Evolutionary conservation across 2,888 invertebrate species (phyloP), one percentile per base, ranked within the genome.

Genomic region (Vesta saturnalis): DNA sequence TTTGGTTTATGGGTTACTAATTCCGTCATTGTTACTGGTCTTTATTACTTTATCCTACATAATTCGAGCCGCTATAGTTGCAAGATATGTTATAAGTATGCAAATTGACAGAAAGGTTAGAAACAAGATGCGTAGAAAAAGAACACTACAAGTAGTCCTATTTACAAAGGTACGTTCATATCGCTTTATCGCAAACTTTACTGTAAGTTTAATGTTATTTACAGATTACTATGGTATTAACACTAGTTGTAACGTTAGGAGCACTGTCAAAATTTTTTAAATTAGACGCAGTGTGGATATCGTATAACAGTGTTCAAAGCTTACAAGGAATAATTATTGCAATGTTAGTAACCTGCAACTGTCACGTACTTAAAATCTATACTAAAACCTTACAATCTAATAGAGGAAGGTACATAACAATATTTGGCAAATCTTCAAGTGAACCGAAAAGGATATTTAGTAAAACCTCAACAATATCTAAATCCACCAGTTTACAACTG

Each of bases 311-410:
- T 23, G 82, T 81, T 0, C 85, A 86, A 77, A 85, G 86, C 14
- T 78, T 85, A 39, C 85, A 91, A 84, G 91, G 91, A 46, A 85
- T 90, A 68, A 85, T 89, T 72, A 87, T 90, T 63, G 87, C 89
- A 14, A 83, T 89, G 77, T 84, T 89, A 68, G 89, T 89, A 60
- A 89, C 89, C 19, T 89, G 90, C 80, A 89, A 89, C 81, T 89
- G 89, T 77, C 85, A 86, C 73, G 82, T 85, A 55, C 74, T 85
- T 64, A 84, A 84, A 75, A 76, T 85, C 54, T 85, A 85, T 77
- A 79, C 81, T 47, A 80, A 82, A 35, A 79, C 73, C 49, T 75
- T 81, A 64, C 80, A 76, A 67, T 76, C 79, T 6, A 76, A 76
- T 47, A 78, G 77, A 23, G 66, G 76, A 10, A 77, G 73, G 49